Conservation (phyloP, 1,140 invertebrate genomes). For the Panulirus ornatus region DNA sequence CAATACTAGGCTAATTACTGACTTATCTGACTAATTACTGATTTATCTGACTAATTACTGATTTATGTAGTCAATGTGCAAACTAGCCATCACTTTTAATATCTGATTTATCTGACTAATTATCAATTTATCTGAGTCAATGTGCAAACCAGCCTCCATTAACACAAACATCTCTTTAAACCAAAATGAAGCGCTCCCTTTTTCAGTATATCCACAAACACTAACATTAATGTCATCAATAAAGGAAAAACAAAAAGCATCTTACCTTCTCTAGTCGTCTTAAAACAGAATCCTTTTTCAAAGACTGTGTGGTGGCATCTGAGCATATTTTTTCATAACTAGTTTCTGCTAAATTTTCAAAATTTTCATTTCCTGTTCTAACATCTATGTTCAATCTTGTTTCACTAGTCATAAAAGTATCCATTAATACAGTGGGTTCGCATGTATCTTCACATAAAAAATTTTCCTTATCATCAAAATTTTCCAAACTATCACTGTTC, state of each 20-base stretch:
- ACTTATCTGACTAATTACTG: no score
- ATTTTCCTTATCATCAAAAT: slow-evolving; percentile 60
- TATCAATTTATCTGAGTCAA: no score
- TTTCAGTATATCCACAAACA: no score
- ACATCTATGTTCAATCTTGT: slow-evolving; percentile 22
- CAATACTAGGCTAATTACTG: no score
- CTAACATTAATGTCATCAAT: no score
- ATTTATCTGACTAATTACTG: no score
- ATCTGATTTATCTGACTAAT: no score
- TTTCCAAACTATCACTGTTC: slow-evolving; percentile 68
- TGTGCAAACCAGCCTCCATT: no score
- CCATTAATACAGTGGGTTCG: slow-evolving; percentile 30
- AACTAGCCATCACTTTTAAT: no score
- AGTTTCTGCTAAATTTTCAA: slow-evolving; percentile 33
- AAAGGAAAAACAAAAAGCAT: no score
- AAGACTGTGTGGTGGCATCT: slow-evolving; percentile 36
- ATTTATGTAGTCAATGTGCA: no score
- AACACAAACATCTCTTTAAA: background rate
- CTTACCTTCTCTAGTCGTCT: slow-evolving; percentile 63
- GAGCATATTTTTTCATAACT: slow-evolving; percentile 15
- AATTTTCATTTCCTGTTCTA: slow-evolving; percentile 44
- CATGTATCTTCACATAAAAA: slow-evolving; percentile 27
- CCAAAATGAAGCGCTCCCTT: background rate
- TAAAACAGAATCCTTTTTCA: slow-evolving; percentile 49
- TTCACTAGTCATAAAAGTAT: slow-evolving; percentile 42